A percentile compares a stretch with the other conserved stretches of the same genome.
These are phyloP conservation scores for Bombus waltoni DNA, from an alignment of 1,140 invertebrate genomes.

Conservation along the genomic window DNA sequence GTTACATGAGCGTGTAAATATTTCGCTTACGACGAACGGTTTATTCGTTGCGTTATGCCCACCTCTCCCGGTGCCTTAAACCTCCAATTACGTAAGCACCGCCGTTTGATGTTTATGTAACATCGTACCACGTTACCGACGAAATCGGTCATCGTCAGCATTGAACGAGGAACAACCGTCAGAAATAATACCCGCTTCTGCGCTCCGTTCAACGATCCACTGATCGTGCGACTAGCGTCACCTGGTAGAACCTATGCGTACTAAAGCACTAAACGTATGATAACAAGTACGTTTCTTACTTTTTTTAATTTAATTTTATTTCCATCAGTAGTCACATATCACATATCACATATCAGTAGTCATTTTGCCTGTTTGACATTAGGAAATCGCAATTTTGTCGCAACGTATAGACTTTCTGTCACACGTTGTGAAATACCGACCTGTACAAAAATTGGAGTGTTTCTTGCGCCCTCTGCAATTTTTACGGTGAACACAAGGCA, in stretches of 20 bases:
- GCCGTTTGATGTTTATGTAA: constrained; percentile 74
- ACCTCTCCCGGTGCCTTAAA: constrained; percentile 60
- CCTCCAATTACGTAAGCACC: constrained; percentile 72
- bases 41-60: constrained; percentile 63
- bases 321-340: too few species aligned
- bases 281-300: too few species aligned
- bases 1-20: constrained; percentile 79
- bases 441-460: too few species aligned
- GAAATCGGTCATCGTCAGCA: constrained; percentile 49
- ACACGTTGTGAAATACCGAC: too few species aligned
- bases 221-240: background rate
- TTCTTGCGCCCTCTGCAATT: too few species aligned
- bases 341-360: too few species aligned
- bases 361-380: too few species aligned
- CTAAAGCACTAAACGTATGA: background rate
- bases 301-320: too few species aligned
- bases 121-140: constrained; percentile 64
- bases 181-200: background rate
- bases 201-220: too few species aligned
- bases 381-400: too few species aligned
- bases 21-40: constrained; percentile 73
- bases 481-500: too few species aligned
- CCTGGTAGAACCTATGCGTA: background rate
- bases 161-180: background rate
- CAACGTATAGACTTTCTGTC: too few species aligned